phyloP scores from a whole-genome alignment of 1,140 invertebrate species.

The Popillia japonica region DNA sequence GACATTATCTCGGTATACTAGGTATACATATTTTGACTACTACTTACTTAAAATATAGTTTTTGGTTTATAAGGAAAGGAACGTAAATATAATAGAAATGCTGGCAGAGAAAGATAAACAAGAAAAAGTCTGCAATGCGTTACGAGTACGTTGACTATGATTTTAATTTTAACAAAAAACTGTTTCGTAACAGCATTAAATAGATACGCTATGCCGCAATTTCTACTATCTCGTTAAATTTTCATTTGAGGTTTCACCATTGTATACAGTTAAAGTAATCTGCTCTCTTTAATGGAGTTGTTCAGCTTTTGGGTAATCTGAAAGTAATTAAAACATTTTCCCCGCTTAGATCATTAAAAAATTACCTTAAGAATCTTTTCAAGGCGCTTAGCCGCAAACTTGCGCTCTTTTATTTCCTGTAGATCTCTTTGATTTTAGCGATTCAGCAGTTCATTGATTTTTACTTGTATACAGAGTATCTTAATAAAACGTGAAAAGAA shows the following conservation, averaged over 20 bases:
- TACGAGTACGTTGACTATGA: too few species aligned
- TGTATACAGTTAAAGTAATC: background rate
- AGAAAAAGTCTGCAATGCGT: too few species aligned
- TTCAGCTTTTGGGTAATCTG: background rate
- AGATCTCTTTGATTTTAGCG: background rate
- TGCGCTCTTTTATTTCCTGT: slow-evolving; percentile 8
- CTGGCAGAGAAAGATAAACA: too few species aligned
- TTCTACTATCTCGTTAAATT: too few species aligned
- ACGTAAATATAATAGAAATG: too few species aligned
- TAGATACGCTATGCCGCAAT: too few species aligned
- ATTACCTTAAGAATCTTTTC: slow-evolving; percentile 29
- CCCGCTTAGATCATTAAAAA: slow-evolving; percentile 3
- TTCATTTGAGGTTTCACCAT: background rate
- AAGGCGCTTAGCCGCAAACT: slow-evolving; percentile 12
- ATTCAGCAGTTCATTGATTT: background rate
- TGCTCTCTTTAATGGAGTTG: background rate
- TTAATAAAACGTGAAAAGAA: background rate
- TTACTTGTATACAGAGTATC: background rate
- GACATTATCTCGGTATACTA: too few species aligned
- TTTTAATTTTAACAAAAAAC: too few species aligned
- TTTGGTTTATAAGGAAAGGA: too few species aligned
- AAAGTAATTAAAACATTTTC: slow-evolving; percentile 35
- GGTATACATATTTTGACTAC: too few species aligned
- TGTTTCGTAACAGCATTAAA: too few species aligned
- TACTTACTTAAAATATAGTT: too few species aligned